Evolutionary conservation across 2,797 vertebrate genomes (phyloP).

Genomic region (Paedocypris micromegethes): DNA sequence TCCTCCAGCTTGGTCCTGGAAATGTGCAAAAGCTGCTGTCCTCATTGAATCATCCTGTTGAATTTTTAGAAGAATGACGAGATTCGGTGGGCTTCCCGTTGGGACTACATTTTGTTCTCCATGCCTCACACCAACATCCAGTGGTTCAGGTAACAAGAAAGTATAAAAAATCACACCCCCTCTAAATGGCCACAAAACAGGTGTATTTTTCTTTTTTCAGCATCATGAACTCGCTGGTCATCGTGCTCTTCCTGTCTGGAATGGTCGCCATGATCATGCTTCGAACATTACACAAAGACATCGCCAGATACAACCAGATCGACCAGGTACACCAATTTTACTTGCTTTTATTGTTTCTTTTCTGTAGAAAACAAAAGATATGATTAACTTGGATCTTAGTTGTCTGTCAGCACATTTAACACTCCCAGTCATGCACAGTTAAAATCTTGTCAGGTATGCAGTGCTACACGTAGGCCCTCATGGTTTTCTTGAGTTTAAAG

Average conservation of each 20-base stretch:
- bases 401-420: conserved; percentile 11
- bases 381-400: neutral
- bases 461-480: too few species aligned
- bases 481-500: too few species aligned
- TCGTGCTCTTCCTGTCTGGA: conserved; percentile 86
- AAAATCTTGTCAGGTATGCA: neutral
- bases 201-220: conserved; percentile 55
- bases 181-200: neutral
- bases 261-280: conserved; percentile 90
- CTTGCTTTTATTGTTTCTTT: neutral
- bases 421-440: neutral
- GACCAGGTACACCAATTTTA: conserved; percentile 66
- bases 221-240: conserved; percentile 89
- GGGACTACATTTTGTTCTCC: conserved; percentile 89
- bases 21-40: too few species aligned
- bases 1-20: neutral
- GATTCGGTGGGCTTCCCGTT: conserved; percentile 85
- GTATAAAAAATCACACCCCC: neutral
- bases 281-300: conserved; percentile 85
- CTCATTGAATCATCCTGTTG: neutral
- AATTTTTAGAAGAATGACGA: conserved; percentile 60
- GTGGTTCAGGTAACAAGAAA: conserved; percentile 79
- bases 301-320: conserved; percentile 87
- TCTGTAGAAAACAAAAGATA: neutral
- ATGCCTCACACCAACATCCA: conserved; percentile 88